Evolutionary conservation across 2,888 invertebrate genomes (phyloP).

Genomic region (Stegophylla sp.): DNA sequence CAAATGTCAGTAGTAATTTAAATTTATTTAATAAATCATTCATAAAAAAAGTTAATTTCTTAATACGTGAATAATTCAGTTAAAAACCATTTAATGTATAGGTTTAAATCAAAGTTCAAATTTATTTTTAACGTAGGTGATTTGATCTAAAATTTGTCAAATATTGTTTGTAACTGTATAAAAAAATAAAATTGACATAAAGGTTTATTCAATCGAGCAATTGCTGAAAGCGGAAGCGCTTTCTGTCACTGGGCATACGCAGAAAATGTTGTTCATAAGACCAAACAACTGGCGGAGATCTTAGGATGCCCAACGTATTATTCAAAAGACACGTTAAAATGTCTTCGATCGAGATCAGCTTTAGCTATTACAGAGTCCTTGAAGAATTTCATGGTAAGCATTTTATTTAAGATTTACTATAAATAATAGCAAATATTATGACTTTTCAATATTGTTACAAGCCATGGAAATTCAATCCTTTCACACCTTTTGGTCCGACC

Average conservation of each 20-base stretch:
- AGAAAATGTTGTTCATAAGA: slow-evolving; percentile 62
- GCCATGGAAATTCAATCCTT: slow-evolving; percentile 73
- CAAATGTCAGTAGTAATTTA: too few species aligned
- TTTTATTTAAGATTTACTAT: not conserved
- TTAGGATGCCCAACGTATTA: slow-evolving; percentile 63
- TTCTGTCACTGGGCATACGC: slow-evolving; percentile 63
- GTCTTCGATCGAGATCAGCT: slow-evolving; percentile 63
- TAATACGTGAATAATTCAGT: too few species aligned
- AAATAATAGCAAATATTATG: not conserved
- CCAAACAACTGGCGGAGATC: slow-evolving; percentile 62
- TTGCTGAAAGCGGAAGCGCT: slow-evolving; percentile 64
- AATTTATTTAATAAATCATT: too few species aligned
- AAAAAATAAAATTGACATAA: too few species aligned
- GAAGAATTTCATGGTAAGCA: slow-evolving; percentile 57
- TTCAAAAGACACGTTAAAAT: slow-evolving; percentile 62
- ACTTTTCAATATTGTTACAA: slow-evolving; percentile 61
- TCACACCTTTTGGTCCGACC: slow-evolving; percentile 77
- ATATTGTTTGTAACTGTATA: too few species aligned
- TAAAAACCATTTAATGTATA: too few species aligned
- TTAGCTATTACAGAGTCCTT: slow-evolving; percentile 61
- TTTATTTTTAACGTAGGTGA: too few species aligned
- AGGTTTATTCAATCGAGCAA: slow-evolving; percentile 64
- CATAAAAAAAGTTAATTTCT: too few species aligned
- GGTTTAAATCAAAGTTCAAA: too few species aligned
- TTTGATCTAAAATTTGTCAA: too few species aligned